Conservation (phyloP, 2,888 invertebrate genomes). For the Amblyjoppa fuscipennis region DNA sequence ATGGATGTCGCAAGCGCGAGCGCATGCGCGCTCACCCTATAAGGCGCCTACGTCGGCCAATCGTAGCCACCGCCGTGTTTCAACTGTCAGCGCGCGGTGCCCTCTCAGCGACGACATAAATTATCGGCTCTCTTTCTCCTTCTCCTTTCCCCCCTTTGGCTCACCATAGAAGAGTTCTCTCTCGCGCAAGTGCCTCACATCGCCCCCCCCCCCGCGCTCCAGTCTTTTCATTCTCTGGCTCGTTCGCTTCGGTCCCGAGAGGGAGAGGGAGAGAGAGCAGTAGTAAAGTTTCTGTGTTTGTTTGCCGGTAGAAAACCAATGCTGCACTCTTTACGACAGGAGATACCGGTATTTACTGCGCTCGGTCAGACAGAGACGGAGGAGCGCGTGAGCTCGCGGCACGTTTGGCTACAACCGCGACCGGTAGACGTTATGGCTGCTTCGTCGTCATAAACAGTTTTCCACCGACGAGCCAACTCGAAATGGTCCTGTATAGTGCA, state of each 20-base stretch:
- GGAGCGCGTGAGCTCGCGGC: slow-evolving; percentile 67
- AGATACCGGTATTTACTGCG: slow-evolving; percentile 78
- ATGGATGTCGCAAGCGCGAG: slow-evolving; percentile 82
- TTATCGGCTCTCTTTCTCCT: slow-evolving; percentile 76
- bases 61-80: slow-evolving; percentile 82
- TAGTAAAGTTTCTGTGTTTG: slow-evolving; percentile 23
- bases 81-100: slow-evolving; percentile 83
- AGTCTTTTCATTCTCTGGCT: slow-evolving; percentile 58
- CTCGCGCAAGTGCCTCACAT: slow-evolving; percentile 41
- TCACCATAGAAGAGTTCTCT: slow-evolving; percentile 20
- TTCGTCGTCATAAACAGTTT: slow-evolving; percentile 72
- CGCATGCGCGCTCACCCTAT: slow-evolving; percentile 84
- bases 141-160: slow-evolving; percentile 55
- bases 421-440: slow-evolving; percentile 69
- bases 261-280: not conserved
- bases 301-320: slow-evolving; percentile 76
- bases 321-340: slow-evolving; percentile 78
- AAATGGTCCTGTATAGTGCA: slow-evolving; percentile 54
- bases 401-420: slow-evolving; percentile 72
- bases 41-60: slow-evolving; percentile 82
- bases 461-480: slow-evolving; percentile 66
- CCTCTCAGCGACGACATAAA: slow-evolving; percentile 81
- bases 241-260: slow-evolving; percentile 21
- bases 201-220: slow-evolving; percentile 40
- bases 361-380: slow-evolving; percentile 64